These are phyloP conservation scores for Xenopus laevis DNA, from an alignment of 2,113 vertebrate genomes.

Conservation along the genomic window DNA sequence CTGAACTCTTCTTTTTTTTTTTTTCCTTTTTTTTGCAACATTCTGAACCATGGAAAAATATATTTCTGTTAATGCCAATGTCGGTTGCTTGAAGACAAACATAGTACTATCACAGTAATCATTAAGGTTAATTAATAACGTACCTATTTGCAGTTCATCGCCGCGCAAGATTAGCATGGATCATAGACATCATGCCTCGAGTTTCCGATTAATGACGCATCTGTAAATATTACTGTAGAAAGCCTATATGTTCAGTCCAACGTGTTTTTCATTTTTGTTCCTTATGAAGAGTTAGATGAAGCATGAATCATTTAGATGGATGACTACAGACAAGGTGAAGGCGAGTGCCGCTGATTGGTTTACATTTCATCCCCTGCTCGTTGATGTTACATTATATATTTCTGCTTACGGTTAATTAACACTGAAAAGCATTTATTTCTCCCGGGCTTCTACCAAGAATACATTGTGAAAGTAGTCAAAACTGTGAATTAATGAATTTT, in stretches of 20 bases:
- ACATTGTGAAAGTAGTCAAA: not conserved
- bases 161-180: not conserved
- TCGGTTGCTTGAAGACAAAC: not conserved
- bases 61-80: not conserved
- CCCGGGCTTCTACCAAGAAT: not conserved
- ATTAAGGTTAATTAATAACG: not conserved
- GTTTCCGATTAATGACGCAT: not conserved
- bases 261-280: slow-evolving; percentile 25
- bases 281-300: slow-evolving; percentile 15
- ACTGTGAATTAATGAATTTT: not conserved
- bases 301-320: slow-evolving; percentile 26
- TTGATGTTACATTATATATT: not conserved
- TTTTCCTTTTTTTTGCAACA: not conserved
- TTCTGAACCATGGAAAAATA: not conserved
- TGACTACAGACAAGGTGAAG: not conserved
- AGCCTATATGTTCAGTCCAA: slow-evolving; percentile 26
- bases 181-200: not conserved
- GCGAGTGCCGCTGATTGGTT: slow-evolving; percentile 8
- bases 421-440: not conserved
- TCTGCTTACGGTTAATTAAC: not conserved
- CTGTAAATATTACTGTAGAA: slow-evolving; percentile 40
- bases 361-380: not conserved
- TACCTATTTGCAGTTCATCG: not conserved
- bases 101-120: slow-evolving; percentile 6
- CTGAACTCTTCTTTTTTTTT: not conserved